These are phyloP conservation scores for Sylvilagus bachmani DNA, from an alignment of 2,113 vertebrate species.

Conservation along the genomic window DNA sequence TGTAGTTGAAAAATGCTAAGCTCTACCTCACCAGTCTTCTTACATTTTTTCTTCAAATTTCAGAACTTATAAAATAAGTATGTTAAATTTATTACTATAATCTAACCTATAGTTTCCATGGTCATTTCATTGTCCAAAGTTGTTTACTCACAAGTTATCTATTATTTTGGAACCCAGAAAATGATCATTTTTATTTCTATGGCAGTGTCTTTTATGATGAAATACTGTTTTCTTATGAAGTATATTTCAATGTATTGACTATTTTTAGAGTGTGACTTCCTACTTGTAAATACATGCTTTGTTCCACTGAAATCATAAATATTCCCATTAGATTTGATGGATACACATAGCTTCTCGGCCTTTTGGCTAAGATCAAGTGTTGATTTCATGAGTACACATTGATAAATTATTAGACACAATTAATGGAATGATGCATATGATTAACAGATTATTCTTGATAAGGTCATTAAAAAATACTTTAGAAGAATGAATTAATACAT, in stretches of 20 bases:
- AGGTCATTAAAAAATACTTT: background rate
- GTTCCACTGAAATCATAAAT: background rate
- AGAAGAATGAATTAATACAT: background rate
- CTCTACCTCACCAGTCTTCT: background rate
- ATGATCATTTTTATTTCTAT: background rate
- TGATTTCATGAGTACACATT: background rate
- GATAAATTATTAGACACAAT: background rate
- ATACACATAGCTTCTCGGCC: too few relatives aligned
- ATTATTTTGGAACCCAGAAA: background rate
- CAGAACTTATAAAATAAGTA: background rate
- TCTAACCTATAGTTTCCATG: background rate
- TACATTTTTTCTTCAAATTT: background rate
- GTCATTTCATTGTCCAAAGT: background rate
- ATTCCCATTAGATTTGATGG: background rate
- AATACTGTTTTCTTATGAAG: background rate
- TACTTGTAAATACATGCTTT: slow-evolving; percentile 4
- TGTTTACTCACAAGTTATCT: background rate
- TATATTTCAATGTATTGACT: background rate
- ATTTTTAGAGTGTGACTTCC: background rate
- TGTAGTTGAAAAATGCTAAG: slow-evolving; percentile 30
- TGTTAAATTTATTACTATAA: background rate
- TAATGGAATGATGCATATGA: background rate
- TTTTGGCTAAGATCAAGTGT: too few relatives aligned
- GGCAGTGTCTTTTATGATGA: background rate
- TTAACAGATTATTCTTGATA: background rate